Conservation (phyloP, 2,888 invertebrate species). For the Perdita meconis region DNA sequence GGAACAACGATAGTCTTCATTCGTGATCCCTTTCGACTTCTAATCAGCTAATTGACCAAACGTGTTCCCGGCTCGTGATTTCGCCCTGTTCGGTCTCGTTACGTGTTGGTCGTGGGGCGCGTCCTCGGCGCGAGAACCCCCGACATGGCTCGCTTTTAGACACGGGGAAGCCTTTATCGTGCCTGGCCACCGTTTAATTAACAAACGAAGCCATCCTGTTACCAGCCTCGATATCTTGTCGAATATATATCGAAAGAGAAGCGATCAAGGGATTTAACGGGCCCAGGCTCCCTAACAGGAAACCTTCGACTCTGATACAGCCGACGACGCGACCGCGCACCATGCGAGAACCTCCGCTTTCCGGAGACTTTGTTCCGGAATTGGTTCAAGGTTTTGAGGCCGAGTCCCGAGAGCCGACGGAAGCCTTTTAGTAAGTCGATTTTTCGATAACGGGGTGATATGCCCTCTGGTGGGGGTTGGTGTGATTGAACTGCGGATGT, state of each 20-base stretch:
- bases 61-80: slow-evolving; percentile 1
- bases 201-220: slow-evolving; percentile 50
- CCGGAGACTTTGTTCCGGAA: no score
- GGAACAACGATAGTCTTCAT: background rate
- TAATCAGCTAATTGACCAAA: slow-evolving; percentile 55
- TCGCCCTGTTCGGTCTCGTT: background rate
- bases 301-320: no score
- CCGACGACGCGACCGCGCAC: no score
- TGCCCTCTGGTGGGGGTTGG: no score
- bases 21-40: background rate
- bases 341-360: no score
- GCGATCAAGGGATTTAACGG: background rate
- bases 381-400: no score
- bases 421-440: no score
- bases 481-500: no score
- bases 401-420: no score
- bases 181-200: slow-evolving; percentile 65
- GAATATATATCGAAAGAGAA: background rate
- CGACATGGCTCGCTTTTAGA: slow-evolving; percentile 56
- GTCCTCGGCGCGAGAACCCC: slow-evolving; percentile 53
- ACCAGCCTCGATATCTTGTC: background rate
- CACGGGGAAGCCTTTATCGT: slow-evolving; percentile 58
- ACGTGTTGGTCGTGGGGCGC: slow-evolving; percentile 16
- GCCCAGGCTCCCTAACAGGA: no score
- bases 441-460: no score